A percentile compares a stretch with the other conserved stretches of the same genome.
These are phyloP conservation scores for Cinclus mexicanus DNA, from an alignment of 2,113 vertebrate species.

Conservation along the genomic window DNA sequence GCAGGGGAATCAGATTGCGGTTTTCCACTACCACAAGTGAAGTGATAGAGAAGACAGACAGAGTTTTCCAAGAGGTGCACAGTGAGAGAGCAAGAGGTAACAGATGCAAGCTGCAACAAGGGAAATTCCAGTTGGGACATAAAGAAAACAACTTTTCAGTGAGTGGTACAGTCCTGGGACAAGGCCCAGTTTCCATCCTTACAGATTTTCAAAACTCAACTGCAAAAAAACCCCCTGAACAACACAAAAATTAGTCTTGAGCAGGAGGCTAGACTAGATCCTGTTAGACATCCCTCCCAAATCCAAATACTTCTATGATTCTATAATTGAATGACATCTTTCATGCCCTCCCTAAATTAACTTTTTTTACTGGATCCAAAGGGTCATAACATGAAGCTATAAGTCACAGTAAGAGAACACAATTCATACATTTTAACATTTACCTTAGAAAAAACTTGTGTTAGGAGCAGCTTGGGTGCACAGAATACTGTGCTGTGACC, in stretches of 20 bases:
- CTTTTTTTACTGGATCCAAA: background rate
- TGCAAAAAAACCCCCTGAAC: background rate
- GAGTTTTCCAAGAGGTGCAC: background rate
- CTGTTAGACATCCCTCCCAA: background rate
- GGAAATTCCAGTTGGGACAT: constrained; percentile 21
- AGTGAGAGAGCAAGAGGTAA: constrained; percentile 22
- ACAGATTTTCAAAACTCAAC: background rate
- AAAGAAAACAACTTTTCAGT: constrained; percentile 1
- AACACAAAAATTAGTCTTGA: background rate
- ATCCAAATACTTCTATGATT: background rate
- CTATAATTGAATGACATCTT: background rate
- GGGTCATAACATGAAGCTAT: background rate
- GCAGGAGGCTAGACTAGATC: background rate
- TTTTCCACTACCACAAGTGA: background rate
- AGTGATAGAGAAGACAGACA: background rate
- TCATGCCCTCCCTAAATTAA: background rate
- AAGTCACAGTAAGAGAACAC: background rate
- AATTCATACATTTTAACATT: background rate
- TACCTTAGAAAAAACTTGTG: background rate
- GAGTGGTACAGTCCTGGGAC: constrained; percentile 5
- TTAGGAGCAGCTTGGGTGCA: background rate
- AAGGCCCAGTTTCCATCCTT: background rate
- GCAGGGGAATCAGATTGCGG: background rate
- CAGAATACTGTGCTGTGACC: background rate
- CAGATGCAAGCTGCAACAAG: background rate